Base-by-base conservation (phyloP, 2,797 vertebrate genomes). In the Anisognathus igniventris region DNA sequence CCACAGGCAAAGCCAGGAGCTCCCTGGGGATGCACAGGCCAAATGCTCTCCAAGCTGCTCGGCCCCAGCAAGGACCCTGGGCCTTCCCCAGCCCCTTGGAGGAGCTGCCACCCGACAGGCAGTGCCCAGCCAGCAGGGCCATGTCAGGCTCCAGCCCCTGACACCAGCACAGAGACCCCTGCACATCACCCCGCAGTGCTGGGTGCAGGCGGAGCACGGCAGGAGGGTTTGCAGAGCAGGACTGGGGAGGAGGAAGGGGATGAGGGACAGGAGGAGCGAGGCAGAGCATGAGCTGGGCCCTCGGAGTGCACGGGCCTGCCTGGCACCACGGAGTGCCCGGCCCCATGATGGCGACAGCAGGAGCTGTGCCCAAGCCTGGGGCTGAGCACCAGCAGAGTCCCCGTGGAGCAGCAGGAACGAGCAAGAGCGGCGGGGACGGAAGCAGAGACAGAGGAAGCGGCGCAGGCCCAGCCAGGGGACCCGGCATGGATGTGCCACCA, bases 21-120 rank as follows among this genome's bases (percentile, higher is more conserved):
- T 47, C 53, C 88, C 51, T 39, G 24, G 39, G 50, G 72, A 33
- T 35, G 92, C 30, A 3, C 47, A 71, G 92, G 68, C 48, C 78
- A 16, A 47, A 44, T 42, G 48, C 35, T n/a, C 5, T 4, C 61
- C 76, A 37, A 67, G 83, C 86, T 51, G 35, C 64, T 56, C 0
- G 0, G 18, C 62, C 74, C 60, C 3, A 0, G 33, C 0, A 0
- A 53, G 35, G 73, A 61, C n/a, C 44, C 72, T 65, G 1, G 0
- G 79, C 70, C 51, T n/a, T 13, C 16, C 18, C 13, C 61, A n/a
- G 54, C 18, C 42, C 31, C 13, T 1, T 2, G 3, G 54, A 56
- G 80, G 44, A 88, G 76, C 89, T 68, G 77, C 73, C 70, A 12
- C 3, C 48, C 0, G 2, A 71, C 71, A 87, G 85, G 22, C 81